A percentile compares a stretch with the other conserved stretches of the same genome.
Conservation (phyloP, 2,888 invertebrate species). For the Hemithea aestivaria region DNA sequence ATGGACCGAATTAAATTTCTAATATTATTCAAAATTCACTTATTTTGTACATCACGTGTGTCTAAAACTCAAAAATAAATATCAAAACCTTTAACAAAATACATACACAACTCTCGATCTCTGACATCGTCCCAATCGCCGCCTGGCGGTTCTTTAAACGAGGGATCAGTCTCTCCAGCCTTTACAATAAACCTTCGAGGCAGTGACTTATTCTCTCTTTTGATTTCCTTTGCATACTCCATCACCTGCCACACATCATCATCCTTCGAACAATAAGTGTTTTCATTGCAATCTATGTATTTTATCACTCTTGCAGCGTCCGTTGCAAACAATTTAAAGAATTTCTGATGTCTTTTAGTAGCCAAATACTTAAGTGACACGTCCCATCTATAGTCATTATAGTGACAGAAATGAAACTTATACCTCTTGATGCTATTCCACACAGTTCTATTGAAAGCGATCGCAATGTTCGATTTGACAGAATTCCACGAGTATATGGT, state of each 20-base stretch:
- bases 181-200: too few relatives aligned
- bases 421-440: conserved; percentile 40
- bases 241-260: conserved; percentile 22
- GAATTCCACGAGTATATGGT: conserved; percentile 34
- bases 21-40: too few relatives aligned
- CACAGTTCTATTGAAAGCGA: conserved; percentile 40
- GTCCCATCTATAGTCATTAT: conserved; percentile 44
- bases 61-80: too few relatives aligned
- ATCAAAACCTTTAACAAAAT: conserved; percentile 10
- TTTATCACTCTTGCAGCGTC: conserved; percentile 40
- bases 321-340: conserved; percentile 30
- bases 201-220: too few relatives aligned
- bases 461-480: conserved; percentile 27
- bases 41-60: too few relatives aligned
- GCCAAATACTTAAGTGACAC: conserved; percentile 36
- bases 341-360: conserved; percentile 23
- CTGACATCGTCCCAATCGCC: conserved; percentile 39
- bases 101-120: conserved; percentile 38
- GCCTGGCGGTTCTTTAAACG: conserved; percentile 9
- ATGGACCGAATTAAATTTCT: too few relatives aligned
- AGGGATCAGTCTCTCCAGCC: too few relatives aligned
- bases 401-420: conserved; percentile 37
- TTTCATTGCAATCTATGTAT: conserved; percentile 28
- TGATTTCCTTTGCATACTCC: conserved; percentile 25
- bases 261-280: conserved; percentile 22